Percentiles rank a stretch among this genome's conserved stretches.
These are phyloP conservation scores for Mormyrops attenuatus DNA, from an alignment of 2,797 vertebrate species.

Conservation along the genomic window DNA sequence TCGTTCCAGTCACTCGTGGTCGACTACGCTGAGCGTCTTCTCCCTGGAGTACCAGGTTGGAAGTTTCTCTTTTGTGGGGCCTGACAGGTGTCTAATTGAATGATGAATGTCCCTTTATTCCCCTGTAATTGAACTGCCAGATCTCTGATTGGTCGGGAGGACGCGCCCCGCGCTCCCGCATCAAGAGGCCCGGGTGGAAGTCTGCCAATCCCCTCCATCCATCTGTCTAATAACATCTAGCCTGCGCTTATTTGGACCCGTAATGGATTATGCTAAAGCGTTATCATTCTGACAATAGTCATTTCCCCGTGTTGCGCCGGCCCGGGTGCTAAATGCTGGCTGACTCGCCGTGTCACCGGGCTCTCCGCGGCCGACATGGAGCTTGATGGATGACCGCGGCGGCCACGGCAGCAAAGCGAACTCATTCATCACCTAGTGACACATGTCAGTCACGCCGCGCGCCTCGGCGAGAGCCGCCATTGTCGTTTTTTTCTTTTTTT, in stretches of 20 bases:
- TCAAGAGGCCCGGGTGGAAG: slow-evolving; percentile 91
- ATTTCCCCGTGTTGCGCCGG: slow-evolving; percentile 98
- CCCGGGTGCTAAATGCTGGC: slow-evolving; percentile 99
- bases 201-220: slow-evolving; percentile 99
- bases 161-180: slow-evolving; percentile 76
- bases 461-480: slow-evolving; percentile 92
- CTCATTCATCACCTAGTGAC: slow-evolving; percentile 99
- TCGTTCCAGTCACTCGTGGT: slow-evolving; percentile 99
- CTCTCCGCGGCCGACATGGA: slow-evolving; percentile 97
- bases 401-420: slow-evolving; percentile 99
- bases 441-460: slow-evolving; percentile 97
- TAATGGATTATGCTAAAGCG: slow-evolving; percentile 99
- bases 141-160: slow-evolving; percentile 99
- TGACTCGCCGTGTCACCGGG: slow-evolving; percentile 99
- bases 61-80: slow-evolving; percentile 99
- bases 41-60: slow-evolving; percentile 99
- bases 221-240: slow-evolving; percentile 99
- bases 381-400: slow-evolving; percentile 99
- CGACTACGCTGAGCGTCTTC: slow-evolving; percentile 99
- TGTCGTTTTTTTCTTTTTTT: slow-evolving; percentile 74
- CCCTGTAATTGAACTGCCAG: slow-evolving; percentile 99
- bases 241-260: slow-evolving; percentile 99
- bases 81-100: slow-evolving; percentile 99
- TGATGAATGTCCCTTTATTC: slow-evolving; percentile 99
- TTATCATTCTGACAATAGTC: slow-evolving; percentile 99